Base-by-base conservation (phyloP, 2,797 vertebrate genomes). In the Limnodromus scolopaceus region DNA sequence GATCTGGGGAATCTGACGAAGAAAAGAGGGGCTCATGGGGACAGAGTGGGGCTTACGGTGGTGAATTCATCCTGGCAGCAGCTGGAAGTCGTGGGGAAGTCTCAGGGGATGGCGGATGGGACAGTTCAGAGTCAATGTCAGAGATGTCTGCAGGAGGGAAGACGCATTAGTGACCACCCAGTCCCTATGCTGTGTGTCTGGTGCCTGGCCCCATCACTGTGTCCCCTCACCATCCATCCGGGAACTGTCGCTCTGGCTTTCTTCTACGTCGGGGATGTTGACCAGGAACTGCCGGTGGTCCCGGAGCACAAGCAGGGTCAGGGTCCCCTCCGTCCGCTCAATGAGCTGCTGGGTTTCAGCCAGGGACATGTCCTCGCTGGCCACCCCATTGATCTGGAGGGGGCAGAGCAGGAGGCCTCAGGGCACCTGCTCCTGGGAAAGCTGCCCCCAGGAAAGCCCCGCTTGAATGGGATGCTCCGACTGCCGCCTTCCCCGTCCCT, bases 311-410 rank as follows among this genome's bases (percentile, higher is more conserved):
- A 98, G 98, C 97, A 99, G 98, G 18, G 98, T 99, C 94, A 99
- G 98, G 83, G 97, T 98, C 16, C 99, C 99, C 38, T 99, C 98
- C 1, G 99, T 99, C 96, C 93, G 98, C 98, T 99, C 99, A 2
- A 99, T 99, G 90, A 99, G 98, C 78, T 98, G 98, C 80, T 99
- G 99, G 3, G 99, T 99, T 94, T 99, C 99, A 58, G 98, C 98
- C 97, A 99, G 98, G 4, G 99, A 99, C 68, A 99, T 98, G 81
- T 99, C 99, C 97, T 99, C 98, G 0, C 99, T 99, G 24, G 99
- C 98, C 97, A 99, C 99, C 4, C 99, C 99, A 0, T 99, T 99
- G 96, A 99, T 99, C 99, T 99, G 96, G 17, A 83, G 43, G 54
- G 30, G 55, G 51, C 45, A 89, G 54, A 92, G 63, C 5, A 0